phyloP scores from a whole-genome alignment of 2,113 vertebrate genomes.

The Cisticola juncidis region DNA sequence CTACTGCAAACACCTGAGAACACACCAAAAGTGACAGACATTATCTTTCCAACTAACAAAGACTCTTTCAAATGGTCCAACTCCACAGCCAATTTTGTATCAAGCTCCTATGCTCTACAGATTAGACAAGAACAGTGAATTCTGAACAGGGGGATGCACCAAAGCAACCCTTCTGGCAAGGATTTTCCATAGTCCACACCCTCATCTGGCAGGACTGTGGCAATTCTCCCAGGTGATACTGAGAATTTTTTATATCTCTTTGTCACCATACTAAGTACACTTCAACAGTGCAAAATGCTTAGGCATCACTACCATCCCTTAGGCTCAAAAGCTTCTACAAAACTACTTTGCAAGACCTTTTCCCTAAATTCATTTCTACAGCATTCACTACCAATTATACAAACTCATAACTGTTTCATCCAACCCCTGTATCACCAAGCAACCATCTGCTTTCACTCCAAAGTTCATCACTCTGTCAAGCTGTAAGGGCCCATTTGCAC shows the following conservation, averaged over 20 bases:
- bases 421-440: background rate
- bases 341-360: background rate
- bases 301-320: background rate
- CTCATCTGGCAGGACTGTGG: background rate
- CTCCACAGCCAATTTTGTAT: background rate
- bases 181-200: accelerated
- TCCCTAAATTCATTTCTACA: background rate
- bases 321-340: background rate
- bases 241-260: background rate
- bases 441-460: background rate
- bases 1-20: background rate
- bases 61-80: background rate
- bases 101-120: background rate
- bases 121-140: background rate
- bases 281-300: background rate
- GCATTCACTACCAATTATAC: background rate
- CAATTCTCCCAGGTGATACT: background rate
- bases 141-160: background rate
- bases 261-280: background rate
- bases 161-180: background rate
- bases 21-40: accelerated
- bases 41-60: background rate
- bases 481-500: background rate
- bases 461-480: background rate
- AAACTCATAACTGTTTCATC: background rate